These are phyloP conservation scores for Nycticryphes semicollaris DNA, from an alignment of 2,113 vertebrate genomes.

Conservation along the genomic window DNA sequence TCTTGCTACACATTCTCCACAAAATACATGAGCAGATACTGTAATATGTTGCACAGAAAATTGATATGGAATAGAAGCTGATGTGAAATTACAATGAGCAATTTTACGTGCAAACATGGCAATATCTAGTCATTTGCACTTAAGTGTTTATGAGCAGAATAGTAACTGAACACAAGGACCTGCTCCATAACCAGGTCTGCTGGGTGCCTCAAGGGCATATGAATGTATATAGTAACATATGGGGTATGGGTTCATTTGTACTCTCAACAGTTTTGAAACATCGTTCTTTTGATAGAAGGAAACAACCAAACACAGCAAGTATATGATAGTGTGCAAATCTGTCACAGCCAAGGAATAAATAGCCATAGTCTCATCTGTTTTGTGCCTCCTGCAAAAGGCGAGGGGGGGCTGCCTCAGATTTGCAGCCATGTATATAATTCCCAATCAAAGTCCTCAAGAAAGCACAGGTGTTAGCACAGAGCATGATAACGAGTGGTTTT, in stretches of 20 bases:
- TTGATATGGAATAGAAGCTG: background rate
- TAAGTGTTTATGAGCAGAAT: background rate
- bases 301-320: background rate
- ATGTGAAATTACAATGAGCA: background rate
- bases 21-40: background rate
- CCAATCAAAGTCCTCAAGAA: background rate
- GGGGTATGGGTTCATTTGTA: background rate
- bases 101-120: background rate
- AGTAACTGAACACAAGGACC: background rate
- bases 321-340: background rate
- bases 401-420: background rate
- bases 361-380: background rate
- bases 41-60: background rate
- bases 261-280: background rate
- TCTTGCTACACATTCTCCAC: background rate
- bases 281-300: background rate
- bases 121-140: background rate
- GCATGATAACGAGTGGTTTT: background rate
- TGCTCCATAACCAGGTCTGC: background rate
- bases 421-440: background rate
- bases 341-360: background rate
- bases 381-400: background rate
- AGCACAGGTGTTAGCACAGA: background rate
- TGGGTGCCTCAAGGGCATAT: background rate
- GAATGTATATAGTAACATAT: background rate